These are phyloP conservation scores for Priapulus caudatus DNA, from an alignment of 2,888 invertebrate genomes.

Conservation along the genomic window DNA sequence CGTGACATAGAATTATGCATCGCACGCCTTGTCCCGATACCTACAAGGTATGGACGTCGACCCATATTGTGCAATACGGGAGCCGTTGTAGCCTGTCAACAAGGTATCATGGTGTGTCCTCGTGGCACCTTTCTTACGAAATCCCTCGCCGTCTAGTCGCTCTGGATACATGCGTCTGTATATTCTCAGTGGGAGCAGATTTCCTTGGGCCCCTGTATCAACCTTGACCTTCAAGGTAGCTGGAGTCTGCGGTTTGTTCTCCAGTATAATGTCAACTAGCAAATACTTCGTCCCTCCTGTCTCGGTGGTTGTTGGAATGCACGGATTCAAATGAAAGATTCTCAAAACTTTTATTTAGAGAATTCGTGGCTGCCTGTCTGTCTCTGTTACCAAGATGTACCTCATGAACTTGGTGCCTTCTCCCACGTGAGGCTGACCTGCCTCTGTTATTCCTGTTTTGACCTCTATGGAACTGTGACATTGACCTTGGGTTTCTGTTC, in stretches of 20 bases:
- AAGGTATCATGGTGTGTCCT: too few species aligned
- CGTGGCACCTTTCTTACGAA: too few species aligned
- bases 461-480: too few species aligned
- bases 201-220: background rate
- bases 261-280: background rate
- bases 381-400: too few species aligned
- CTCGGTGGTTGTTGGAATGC: background rate
- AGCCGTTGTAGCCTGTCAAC: background rate
- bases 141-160: background rate
- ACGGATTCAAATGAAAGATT: background rate
- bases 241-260: background rate
- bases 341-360: background rate
- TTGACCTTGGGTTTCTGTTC: background rate
- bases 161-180: constrained; percentile 1
- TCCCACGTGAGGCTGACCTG: background rate
- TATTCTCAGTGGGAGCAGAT: background rate
- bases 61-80: background rate
- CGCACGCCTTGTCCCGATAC: background rate
- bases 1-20: background rate
- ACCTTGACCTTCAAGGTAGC: background rate
- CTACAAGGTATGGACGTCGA: background rate
- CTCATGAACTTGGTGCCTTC: too few species aligned
- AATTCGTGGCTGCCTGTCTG: too few species aligned
- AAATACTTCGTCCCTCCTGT: background rate
- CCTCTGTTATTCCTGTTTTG: background rate